Base-by-base conservation (phyloP, 2,113 vertebrate species). In the Hydropotes inermis region DNA sequence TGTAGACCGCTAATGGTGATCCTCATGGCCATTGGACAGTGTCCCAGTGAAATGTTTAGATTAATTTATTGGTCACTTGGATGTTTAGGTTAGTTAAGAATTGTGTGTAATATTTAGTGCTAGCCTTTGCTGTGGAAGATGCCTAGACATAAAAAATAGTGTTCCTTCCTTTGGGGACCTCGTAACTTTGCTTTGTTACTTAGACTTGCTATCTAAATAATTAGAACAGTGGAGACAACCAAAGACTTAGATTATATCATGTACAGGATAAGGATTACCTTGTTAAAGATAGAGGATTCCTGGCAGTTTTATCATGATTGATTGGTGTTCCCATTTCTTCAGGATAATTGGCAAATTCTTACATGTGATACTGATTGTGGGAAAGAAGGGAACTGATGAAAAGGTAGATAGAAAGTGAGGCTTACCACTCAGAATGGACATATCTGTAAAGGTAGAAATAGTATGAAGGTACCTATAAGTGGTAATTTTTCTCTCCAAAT, bases 221-320 rank as follows among this genome's bases (percentile, higher is more conserved):
- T 96, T 74, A 83, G 64, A 96, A 52, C 61, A 94, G 36, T 84
- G 52, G 36, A 96, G n/a, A 78, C 47, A 93, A 21, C 16, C 15
- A 61, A 92, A 93, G 57, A 76, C 50, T 92, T 95, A 58, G n/a
- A 86, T 96, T 91, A 30, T 50, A n/a, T 95, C 87, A 87, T 83
- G 25, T 13, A 89, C 45, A 87, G 81, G 89, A 52, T 54, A 81
- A 61, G 60, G 27, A 82, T 97, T 92, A 70, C 93, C 70, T 96
- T 47, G 25, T 92, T 70, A 92, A 97, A 67, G n/a, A 67, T 36
- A n/a, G 25, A 91, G 27, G 5, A 45, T 91, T 90, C 14, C 7
- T 91, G n/a, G 27, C 57, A 85, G 27, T 84, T 93, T 30, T 79
- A 33, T 97, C 25, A 43, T 54, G 39, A 87, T 90, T 84, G 82